Base-by-base conservation (phyloP, 2,113 vertebrate genomes). In the Rhabdomys dilectus region DNA sequence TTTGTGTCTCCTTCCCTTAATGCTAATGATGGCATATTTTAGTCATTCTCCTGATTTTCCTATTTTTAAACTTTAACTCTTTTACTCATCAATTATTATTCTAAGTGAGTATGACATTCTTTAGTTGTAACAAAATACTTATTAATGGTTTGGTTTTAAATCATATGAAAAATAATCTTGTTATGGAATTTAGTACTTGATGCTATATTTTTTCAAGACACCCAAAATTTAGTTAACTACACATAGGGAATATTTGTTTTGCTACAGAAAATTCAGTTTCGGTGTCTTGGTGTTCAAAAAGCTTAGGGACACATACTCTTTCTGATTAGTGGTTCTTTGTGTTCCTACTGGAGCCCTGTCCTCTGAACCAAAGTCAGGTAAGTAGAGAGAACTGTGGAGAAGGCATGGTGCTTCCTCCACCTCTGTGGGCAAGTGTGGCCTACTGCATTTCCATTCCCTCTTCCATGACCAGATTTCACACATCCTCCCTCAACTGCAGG, bases 121-220 rank as follows among this genome's bases (percentile, higher is more conserved):
- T 95, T 75, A 91, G 24, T 91, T 12, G 24, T 45, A 51, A n/a
- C 8, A 94, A 68, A 95, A 80, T 42, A 68, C 81, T 62, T 58
- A 53, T 85, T 91, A 80, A 93, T 91, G 19, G 7, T 77, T 93
- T 53, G 1, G 1, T 95, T 88, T 97, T 29, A 36, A 80, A 29
- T 96, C 42, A 87, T 48, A 92, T n/a, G 77, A 93, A 58, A 60
- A 60, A 90, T 85, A 89, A 36, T 82, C 34, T 68, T 94, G 80
- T 42, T 72, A 13, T 78, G 9, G 1, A 64, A 64, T 68, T 78
- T 91, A 93, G n/a, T 94, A 85, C 58, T 92, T 91, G 29, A 84
- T 94, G 29, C 34, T 95, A 3, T 77, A 62, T n/a, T 58, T 56
- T 75, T 75, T 51, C n/a, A 95, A 88, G n/a, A 60, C 9, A n/a